Base-by-base conservation (phyloP, 2,888 invertebrate species). In the Resseliella maxima region DNA sequence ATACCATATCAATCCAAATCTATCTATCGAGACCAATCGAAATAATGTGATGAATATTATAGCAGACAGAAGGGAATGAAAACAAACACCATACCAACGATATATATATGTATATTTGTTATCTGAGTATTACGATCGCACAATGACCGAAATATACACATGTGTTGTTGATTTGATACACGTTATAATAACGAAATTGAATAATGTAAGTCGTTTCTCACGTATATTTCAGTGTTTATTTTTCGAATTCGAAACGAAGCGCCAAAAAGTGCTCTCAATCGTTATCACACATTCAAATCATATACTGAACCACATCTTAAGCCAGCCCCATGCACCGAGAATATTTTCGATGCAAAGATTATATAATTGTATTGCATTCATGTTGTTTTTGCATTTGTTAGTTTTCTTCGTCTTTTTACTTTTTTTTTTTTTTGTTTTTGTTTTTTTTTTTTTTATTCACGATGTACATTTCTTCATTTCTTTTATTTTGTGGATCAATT, bases 81-180 rank as follows among this genome's bases (percentile, higher is more conserved):
- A 27, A 72, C 18, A 72, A 59, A 59, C 10, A 35, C 31, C 31
- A 72, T 27, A n/a, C n/a, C n/a, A n/a, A n/a, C n/a, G n/a, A n/a
- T n/a, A n/a, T n/a, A n/a, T n/a, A n/a, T n/a, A n/a, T n/a, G n/a
- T n/a, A 31, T 8, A 72, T 72, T 35, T 72, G 72, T 72, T 72
- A 72, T 72, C 72, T 72, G 72, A 35, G 72, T 15, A 15, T 31
- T 31, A 31, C 72, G 72, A 72, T 72, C 72, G 31, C 31, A 72
- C 72, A 12, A 72, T 72, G 72, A 72, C 72, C 72, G 72, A 27
- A 72, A 31, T 72, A 72, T 31, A 35, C 31, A 50, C 8, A 41
- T n/a, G n/a, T n/a, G n/a, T n/a, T n/a, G n/a, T n/a, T n/a, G n/a
- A 41, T 8, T 8, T 8, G 41, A 41, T 2, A 18, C 46, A 50